These are phyloP conservation scores for Grapholita molesta DNA, from an alignment of 1,140 invertebrate species.

Conservation along the genomic window DNA sequence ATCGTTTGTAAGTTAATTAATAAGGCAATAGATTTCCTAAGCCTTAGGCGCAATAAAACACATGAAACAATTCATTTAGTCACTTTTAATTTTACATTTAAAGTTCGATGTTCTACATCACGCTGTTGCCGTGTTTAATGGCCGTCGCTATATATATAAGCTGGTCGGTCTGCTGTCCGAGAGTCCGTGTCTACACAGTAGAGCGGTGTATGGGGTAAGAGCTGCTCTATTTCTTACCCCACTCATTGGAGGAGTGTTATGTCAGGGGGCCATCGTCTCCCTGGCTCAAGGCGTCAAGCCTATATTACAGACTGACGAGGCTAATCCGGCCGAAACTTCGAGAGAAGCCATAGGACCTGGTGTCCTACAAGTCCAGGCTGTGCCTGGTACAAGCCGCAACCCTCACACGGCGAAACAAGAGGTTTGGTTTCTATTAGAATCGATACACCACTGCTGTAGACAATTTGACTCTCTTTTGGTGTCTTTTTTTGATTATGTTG, in stretches of 20 bases:
- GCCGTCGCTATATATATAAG: not conserved
- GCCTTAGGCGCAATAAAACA: not conserved
- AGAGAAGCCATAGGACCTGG: not conserved
- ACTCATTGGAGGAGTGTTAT: not conserved
- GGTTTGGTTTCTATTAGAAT: not conserved
- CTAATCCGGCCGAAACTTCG: not conserved
- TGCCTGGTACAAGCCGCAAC: not conserved
- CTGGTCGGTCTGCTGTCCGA: not conserved
- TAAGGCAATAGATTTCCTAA: not conserved
- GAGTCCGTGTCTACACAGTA: not conserved
- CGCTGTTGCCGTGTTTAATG: not conserved
- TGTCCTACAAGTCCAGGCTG: not conserved
- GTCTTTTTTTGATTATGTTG: conserved; percentile 23
- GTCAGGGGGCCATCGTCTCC: not conserved
- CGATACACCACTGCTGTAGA: not conserved
- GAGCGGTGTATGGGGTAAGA: not conserved
- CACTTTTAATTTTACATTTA: not conserved
- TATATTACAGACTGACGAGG: not conserved
- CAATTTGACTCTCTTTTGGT: conserved; percentile 15
- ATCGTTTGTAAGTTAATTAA: not conserved
- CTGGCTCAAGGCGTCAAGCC: not conserved
- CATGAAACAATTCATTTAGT: not conserved
- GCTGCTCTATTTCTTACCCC: not conserved
- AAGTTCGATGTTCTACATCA: not conserved
- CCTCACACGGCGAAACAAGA: not conserved